Conservation (phyloP, 1,140 invertebrate species). For the Lasioglossum albipes region DNA sequence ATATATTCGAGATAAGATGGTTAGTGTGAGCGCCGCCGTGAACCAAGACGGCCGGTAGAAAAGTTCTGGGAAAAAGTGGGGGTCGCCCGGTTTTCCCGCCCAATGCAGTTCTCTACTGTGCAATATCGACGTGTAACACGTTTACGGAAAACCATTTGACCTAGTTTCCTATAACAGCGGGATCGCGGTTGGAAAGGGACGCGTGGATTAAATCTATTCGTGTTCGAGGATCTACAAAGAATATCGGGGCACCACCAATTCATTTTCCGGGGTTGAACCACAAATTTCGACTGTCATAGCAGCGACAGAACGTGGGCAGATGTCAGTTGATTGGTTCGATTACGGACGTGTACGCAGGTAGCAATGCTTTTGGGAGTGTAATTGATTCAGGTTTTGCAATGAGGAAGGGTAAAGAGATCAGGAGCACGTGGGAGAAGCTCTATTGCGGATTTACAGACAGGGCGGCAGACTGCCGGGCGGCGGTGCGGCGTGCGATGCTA, state of each 20-base stretch:
- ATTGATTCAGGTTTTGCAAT: constrained; percentile 48
- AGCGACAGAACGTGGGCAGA: constrained; percentile 9
- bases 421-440: constrained; percentile 1
- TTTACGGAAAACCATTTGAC: background rate
- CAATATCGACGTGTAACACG: background rate
- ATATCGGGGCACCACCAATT: background rate
- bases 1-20: too few species aligned
- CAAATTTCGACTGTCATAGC: background rate
- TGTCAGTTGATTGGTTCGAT: constrained; percentile 46
- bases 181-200: background rate
- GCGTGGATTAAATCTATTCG: background rate
- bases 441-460: constrained; percentile 63
- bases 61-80: too few species aligned
- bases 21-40: too few species aligned
- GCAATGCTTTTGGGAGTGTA: constrained; percentile 15
- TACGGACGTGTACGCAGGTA: constrained; percentile 12
- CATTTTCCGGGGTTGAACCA: background rate
- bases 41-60: too few species aligned
- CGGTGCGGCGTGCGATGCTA: constrained; percentile 71
- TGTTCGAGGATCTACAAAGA: background rate
- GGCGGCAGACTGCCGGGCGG: constrained; percentile 77
- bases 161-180: background rate
- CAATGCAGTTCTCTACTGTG: background rate
- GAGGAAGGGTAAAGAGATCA: constrained; percentile 32
- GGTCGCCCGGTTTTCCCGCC: too few species aligned